Conservation (phyloP, 1,140 invertebrate genomes). For the Drosophila watanabei region DNA sequence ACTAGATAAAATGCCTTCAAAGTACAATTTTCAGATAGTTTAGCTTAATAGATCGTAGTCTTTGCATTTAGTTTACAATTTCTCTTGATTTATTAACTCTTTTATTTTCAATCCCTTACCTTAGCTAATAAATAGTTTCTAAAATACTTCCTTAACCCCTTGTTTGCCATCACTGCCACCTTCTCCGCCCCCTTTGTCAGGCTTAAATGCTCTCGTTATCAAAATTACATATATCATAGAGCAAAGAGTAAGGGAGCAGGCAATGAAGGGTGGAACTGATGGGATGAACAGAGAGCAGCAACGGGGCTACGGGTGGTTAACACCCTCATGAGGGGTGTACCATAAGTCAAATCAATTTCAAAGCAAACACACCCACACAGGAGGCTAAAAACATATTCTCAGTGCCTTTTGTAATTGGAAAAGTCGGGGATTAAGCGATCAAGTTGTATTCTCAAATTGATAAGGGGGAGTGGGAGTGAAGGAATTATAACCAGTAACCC, state of each 20-base stretch:
- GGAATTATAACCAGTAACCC: conserved; percentile 25
- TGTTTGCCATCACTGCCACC: conserved; percentile 4
- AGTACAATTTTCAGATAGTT: too few species aligned
- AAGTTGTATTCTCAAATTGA: conserved; percentile 66
- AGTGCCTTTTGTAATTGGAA: conserved; percentile 62
- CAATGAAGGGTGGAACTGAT: conserved; percentile 28
- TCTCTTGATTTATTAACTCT: background rate
- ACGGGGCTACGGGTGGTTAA: conserved; percentile 74
- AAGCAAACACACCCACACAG: conserved; percentile 32
- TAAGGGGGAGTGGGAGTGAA: conserved; percentile 4
- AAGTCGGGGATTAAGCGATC: conserved; percentile 73
- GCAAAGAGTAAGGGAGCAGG: conserved; percentile 12
- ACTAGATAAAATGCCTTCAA: too few species aligned
- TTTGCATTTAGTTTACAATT: background rate
- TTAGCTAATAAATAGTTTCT: background rate
- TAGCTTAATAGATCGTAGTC: too few species aligned
- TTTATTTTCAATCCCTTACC: too few species aligned
- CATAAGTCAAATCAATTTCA: conserved; percentile 58
- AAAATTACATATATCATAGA: conserved; percentile 68
- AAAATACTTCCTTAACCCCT: background rate
- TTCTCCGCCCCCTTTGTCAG: conserved; percentile 6
- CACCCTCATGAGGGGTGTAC: conserved; percentile 45
- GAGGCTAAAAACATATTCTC: conserved; percentile 61
- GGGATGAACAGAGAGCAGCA: conserved; percentile 23
- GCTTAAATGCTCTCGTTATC: conserved; percentile 73